A percentile compares a stretch with the other conserved stretches of the same genome.
phyloP scores from a whole-genome alignment of 2,888 invertebrate genomes.

The Nineta flava region DNA sequence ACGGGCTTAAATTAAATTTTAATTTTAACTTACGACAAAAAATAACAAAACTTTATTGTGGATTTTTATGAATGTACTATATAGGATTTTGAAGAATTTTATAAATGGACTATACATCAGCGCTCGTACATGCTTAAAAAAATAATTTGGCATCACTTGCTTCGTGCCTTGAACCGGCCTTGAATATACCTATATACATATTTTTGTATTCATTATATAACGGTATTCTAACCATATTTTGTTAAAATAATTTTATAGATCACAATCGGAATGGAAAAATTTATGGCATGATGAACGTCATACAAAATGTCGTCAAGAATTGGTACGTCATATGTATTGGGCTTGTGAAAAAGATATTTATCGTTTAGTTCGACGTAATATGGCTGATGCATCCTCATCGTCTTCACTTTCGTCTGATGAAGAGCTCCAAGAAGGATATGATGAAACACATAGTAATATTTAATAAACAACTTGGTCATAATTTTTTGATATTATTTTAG shows the following conservation, averaged over 20 bases:
- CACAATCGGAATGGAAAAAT: slow-evolving; percentile 39
- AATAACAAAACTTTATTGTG: too few species aligned
- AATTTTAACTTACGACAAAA: too few species aligned
- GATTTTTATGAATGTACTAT: too few species aligned
- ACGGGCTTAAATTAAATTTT: too few species aligned
- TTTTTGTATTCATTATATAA: not conserved
- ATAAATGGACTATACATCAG: too few species aligned
- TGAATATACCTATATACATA: slow-evolving; percentile 6
- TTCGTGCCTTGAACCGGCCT: too few species aligned
- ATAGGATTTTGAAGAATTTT: too few species aligned
- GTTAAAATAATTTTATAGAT: slow-evolving; percentile 25
- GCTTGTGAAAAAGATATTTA: slow-evolving; percentile 47
- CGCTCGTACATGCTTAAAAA: too few species aligned
- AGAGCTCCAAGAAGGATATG: not conserved
- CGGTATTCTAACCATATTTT: not conserved
- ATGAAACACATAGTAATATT: slow-evolving; percentile 1
- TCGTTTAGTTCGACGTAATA: slow-evolving; percentile 31
- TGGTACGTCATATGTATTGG: slow-evolving; percentile 39
- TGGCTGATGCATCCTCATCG: slow-evolving; percentile 3
- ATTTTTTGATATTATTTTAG: too few species aligned
- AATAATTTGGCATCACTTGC: too few species aligned
- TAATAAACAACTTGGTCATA: not conserved
- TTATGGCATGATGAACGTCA: slow-evolving; percentile 41
- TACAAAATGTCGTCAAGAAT: slow-evolving; percentile 37
- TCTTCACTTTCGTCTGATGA: not conserved